Base-by-base conservation (phyloP, 1,140 invertebrate species). In the Tetramorium simillimum region DNA sequence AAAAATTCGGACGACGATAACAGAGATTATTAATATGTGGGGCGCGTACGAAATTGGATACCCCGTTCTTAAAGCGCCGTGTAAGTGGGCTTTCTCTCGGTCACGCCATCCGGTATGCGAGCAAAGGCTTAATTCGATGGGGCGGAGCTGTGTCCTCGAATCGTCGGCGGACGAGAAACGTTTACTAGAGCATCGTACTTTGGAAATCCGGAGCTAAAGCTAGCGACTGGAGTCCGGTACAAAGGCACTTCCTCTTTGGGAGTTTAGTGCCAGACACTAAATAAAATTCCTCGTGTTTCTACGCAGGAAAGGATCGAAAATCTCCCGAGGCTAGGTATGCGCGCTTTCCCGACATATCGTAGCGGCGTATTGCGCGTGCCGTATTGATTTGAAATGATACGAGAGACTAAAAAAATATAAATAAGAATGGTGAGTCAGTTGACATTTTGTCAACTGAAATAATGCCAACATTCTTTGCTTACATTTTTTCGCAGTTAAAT, bases 211-310 rank as follows among this genome's bases (percentile, higher is more conserved):
- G 65, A 33, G 51, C 51, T 81, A 53, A 69, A 72, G 46, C 77
- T n/a, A 69, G 67, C 24, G 67, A 70, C 67, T 75, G 18, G n/a
- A 84, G 69, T 75, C 80, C 24, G 28, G 80, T 14, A 84, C 80
- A 84, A 84, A 75, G 80, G 80, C 72, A 75, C 53, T 84, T 84
- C 53, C 69, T 62, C 69, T 84, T 84, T 75, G 53, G 24, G 24
- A 84, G 80, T 84, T 84, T 75, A 75, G 80, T 75, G 80, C 40
- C 40, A 62, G 69, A 75, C 56, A 60, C 69, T 84, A 75, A 84
- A 84, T 84, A 84, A 84, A 84, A 84, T 84, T 84, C 69, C 56
- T 84, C 70, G 21, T 82, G 67, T 84, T 75, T 84, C 80, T 73
- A 75, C 53, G 14, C 21, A 46, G 18, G 14, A 16, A 2, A 37